These are phyloP conservation scores for Rhea americana DNA, from an alignment of 2,113 vertebrate species.

Conservation along the genomic window DNA sequence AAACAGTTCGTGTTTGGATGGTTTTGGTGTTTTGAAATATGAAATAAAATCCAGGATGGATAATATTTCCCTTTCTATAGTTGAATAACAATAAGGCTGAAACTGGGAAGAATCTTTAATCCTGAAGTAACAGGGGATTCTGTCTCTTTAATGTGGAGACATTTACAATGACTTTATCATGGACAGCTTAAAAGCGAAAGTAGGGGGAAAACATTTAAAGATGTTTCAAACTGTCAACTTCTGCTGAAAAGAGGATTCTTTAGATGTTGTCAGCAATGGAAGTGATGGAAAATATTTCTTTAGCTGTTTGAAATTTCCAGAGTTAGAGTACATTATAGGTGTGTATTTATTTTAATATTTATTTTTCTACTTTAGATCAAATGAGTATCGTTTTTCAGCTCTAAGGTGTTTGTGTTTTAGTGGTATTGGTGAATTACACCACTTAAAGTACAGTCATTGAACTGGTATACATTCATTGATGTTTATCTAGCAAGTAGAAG, in stretches of 20 bases:
- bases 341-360: background rate
- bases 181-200: background rate
- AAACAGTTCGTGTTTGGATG: conserved; percentile 58
- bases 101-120: background rate
- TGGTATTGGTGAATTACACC: background rate
- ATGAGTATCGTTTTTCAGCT: background rate
- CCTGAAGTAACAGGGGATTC: background rate
- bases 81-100: conserved; percentile 19
- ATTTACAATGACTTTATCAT: background rate
- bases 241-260: background rate
- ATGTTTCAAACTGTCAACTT: background rate
- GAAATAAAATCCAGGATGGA: conserved; percentile 46
- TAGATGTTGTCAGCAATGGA: background rate
- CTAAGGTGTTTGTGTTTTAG: background rate
- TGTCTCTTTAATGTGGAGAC: background rate
- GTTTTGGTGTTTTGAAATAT: conserved; percentile 56
- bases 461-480: background rate
- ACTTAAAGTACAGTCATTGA: background rate
- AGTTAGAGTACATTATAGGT: background rate
- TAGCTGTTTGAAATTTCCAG: background rate
- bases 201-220: background rate
- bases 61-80: background rate
- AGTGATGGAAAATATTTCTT: background rate
- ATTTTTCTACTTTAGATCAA: background rate
- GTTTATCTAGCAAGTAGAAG: background rate